Evolutionary conservation across 1,140 invertebrate genomes (phyloP), one percentile per base, ranked within the genome.

Genomic region (Tetranychus cinnabarinus): DNA sequence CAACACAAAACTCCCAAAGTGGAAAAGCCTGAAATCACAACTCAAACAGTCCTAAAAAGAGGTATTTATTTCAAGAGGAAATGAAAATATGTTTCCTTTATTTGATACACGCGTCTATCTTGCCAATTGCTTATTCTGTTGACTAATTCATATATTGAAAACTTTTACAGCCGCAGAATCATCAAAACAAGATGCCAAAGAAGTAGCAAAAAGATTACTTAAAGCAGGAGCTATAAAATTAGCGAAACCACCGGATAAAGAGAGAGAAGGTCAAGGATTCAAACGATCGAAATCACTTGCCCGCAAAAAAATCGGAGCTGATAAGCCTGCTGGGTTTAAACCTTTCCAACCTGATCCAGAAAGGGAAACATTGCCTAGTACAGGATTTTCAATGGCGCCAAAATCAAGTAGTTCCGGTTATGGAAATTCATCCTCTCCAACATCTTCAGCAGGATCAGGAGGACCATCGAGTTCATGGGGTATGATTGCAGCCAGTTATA

Each of bases 161-260:
- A 3, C 46, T 33, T 6, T 52, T 33, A 31, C n/a, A 52, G n/a
- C n/a, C n/a, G 50, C 35, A 3, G 59, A 52, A 33, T 13, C 46
- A 48, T 50, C 86, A 0, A 80, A 88, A 61, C 69, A 67, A 60
- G 88, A 95, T 79, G 90, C 91, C 7, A 81, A 87, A 60, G 89
- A 95, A 77, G 85, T 92, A 48, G 90, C 89, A 0, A 87, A 90
- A 62, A 96, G 95, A 71, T 74, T 97, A 13, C 81, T 96, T 1
- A 91, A 91, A 72, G 89, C 88, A 64, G 91, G 91, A 31, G 88
- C 88, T 36, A 89, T 92, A 69, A 80, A 81, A 58, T 84, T 85
- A 12, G 84, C 84, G 23, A 69, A 68, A 64, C 63, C 66, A 13
- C 81, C 81, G 67, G 74, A 78, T 55, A 81, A 85, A 12, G 86